Evolutionary conservation across 1,140 invertebrate species (phyloP).

Genomic region (Drosophila parabipectinata): DNA sequence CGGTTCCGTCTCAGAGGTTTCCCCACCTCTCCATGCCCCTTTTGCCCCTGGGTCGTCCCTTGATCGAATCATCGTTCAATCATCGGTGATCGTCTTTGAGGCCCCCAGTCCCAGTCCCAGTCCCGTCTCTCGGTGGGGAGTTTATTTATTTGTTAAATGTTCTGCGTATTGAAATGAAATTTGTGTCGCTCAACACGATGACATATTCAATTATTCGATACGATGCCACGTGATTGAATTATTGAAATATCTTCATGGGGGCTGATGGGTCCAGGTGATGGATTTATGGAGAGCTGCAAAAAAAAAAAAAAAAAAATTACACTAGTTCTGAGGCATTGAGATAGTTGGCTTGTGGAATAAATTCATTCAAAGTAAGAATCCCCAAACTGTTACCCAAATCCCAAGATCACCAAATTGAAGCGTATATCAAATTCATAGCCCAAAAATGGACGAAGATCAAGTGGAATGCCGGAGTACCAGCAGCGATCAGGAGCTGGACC

Average conservation of each 20-base stretch:
- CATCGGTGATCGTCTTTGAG: conserved; percentile 73
- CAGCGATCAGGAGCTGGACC: conserved; percentile 11
- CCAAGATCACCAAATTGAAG: background rate
- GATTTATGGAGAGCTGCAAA: too few species aligned
- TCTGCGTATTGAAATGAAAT: conserved; percentile 82
- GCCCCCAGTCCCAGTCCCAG: conserved; percentile 24
- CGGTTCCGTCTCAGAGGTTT: conserved; percentile 50
- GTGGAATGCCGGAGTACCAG: background rate
- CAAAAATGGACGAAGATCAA: background rate
- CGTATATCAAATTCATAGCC: background rate
- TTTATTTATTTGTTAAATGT: conserved; percentile 52
- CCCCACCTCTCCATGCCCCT: background rate
- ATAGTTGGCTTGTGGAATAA: background rate
- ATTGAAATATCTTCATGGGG: conserved; percentile 53
- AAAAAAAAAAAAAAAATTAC: too few species aligned
- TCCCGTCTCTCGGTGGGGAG: too few species aligned
- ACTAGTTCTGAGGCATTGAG: background rate
- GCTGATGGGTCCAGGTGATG: background rate
- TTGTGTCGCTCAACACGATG: conserved; percentile 81
- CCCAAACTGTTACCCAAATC: background rate
- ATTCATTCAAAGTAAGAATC: background rate
- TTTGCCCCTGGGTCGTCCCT: background rate
- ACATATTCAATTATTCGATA: conserved; percentile 80
- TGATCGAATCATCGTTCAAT: conserved; percentile 29
- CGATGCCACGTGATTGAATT: conserved; percentile 81